A percentile compares a stretch with the other conserved stretches of the same genome.
Conservation (phyloP, 2,888 invertebrate species). For the Gerris lacustris region DNA sequence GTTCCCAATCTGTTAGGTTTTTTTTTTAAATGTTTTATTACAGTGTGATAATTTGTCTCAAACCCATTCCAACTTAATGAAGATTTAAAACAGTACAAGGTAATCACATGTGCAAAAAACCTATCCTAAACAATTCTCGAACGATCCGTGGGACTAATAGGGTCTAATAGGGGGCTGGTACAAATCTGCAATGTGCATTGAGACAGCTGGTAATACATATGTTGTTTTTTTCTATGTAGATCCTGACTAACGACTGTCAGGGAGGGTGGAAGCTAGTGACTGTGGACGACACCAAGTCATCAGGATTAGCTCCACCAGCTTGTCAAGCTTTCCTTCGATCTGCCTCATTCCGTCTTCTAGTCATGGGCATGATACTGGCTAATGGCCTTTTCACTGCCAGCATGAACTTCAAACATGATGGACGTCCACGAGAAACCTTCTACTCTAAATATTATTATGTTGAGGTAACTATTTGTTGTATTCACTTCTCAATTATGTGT, state of each 20-base stretch:
- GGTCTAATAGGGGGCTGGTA: no score
- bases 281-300: conserved; percentile 90
- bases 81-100: no score
- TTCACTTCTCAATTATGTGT: no score
- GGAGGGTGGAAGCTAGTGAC: conserved; percentile 90
- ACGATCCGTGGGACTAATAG: no score
- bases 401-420: conserved; percentile 87
- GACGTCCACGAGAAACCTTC: conserved; percentile 64
- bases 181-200: no score
- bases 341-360: conserved; percentile 80
- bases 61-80: no score
- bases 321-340: conserved; percentile 77
- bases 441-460: conserved; percentile 87
- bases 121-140: no score
- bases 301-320: conserved; percentile 70
- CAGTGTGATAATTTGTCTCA: no score
- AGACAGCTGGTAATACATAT: not conserved
- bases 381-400: conserved; percentile 94
- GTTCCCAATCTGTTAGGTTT: no score
- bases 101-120: no score
- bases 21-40: no score
- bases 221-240: conserved; percentile 39
- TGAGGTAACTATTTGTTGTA: conserved; percentile 46
- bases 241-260: conserved; percentile 78
- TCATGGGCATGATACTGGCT: conserved; percentile 87